Base-by-base conservation (phyloP, 2,888 invertebrate genomes). In the Tipula unca region DNA sequence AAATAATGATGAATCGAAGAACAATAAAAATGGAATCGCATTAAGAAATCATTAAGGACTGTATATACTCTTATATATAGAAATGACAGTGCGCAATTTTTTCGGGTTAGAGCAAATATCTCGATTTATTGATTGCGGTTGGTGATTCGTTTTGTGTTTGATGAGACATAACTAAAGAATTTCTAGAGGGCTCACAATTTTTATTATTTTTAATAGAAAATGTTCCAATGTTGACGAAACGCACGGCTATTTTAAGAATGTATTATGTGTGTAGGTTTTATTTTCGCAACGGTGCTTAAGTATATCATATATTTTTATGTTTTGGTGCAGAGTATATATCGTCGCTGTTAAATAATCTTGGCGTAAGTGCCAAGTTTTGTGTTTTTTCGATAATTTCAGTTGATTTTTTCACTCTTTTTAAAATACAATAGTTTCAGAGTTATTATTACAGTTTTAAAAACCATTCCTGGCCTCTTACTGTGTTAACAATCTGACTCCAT, bases 1-100 rank as follows among this genome's bases (percentile, higher is more conserved):
- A 69, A 69, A 69, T 69, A 69, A 69, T 69, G 69, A 69, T 69
- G 69, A 69, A 69, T 69, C 69, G 69, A 69, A 69, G 69, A 69
- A 69, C 69, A 69, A 69, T 69, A 69, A 69, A 69, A 48, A 48
- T 48, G 17, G 17, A 48, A 69, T 69, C 25, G 69, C 20, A 69
- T 69, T 69, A 69, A 25, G 25, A 69, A 69, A 25, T 69, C 25
- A 69, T 69, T 69, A 69, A 20, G 69, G 25, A 69, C 25, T 25
- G 14, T 25, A 48, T 48, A 39, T 48, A 48, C 10, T 13, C 10
- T 39, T 48, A 10, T 48, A 69, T 25, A 25, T 69, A 69, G 25
- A 69, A 69, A 10, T 25, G 1, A 10, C 1, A 69, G 69, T 10
- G 69, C n/a, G 17, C 25, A 69, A 25, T 25, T 69, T 69, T 69